Percentiles rank a stretch among this genome's conserved stretches.
These are phyloP conservation scores for Hirundichthys speculiger DNA, from an alignment of 2,113 vertebrate genomes.

Conservation along the genomic window DNA sequence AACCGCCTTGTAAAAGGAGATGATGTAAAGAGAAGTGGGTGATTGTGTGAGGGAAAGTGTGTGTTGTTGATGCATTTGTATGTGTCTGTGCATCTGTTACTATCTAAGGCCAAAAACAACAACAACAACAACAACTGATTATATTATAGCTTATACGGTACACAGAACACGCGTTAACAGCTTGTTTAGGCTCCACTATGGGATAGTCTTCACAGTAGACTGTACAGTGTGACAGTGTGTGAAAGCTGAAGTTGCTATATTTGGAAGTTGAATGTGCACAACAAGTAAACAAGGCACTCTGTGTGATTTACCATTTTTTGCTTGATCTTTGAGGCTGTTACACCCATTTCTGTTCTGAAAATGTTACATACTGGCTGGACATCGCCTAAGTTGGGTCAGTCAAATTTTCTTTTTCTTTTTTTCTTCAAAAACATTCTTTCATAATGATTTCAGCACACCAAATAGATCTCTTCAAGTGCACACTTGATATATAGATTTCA, in stretches of 20 bases:
- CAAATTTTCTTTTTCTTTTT: no score
- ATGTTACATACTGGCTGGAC: not conserved
- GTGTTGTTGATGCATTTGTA: not conserved
- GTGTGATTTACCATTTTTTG: conserved; percentile 6
- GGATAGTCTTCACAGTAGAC: conserved; percentile 1
- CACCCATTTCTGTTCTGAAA: not conserved
- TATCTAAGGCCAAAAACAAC: not conserved
- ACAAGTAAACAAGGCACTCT: conserved; percentile 20
- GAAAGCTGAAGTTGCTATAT: conserved; percentile 13
- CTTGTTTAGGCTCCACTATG: not conserved
- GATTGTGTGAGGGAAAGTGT: not conserved
- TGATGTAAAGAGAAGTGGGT: conserved; percentile 2
- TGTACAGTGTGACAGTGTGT: conserved; percentile 11
- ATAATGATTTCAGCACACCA: not conserved
- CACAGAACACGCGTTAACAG: conserved; percentile 25
- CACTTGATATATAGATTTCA: conserved; percentile 56
- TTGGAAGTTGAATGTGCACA: not conserved
- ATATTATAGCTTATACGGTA: not conserved
- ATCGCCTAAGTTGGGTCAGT: not conserved
- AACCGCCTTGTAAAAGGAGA: no score
- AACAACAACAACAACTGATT: not conserved
- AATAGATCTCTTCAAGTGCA: not conserved
- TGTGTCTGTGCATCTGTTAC: no score
- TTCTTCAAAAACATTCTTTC: no score
- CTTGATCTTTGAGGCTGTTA: no score